A percentile compares a stretch with the other conserved stretches of the same genome.
These are phyloP conservation scores for Chlamydotis undulata DNA, from an alignment of 2,113 vertebrate genomes.

Conservation along the genomic window DNA sequence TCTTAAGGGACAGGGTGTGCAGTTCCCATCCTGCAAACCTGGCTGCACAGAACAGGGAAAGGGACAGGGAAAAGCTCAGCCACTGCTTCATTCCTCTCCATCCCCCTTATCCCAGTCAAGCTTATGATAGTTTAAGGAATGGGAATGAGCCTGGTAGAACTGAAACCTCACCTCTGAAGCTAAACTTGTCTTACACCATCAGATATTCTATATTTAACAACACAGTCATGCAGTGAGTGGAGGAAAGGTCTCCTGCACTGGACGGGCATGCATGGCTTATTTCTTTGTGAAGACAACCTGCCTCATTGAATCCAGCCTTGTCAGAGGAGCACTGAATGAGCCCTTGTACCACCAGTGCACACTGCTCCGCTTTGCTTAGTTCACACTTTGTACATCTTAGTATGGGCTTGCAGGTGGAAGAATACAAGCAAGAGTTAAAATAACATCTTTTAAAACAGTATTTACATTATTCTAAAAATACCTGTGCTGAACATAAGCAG, in stretches of 20 bases:
- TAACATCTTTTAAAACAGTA: background rate
- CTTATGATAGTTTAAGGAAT: background rate
- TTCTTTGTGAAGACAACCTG: background rate
- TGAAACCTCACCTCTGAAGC: background rate
- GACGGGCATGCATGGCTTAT: background rate
- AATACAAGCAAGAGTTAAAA: background rate
- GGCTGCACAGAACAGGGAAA: background rate
- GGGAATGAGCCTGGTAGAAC: background rate
- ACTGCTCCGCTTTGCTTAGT: background rate
- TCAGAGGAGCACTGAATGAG: background rate
- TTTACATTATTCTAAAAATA: slow-evolving; percentile 15
- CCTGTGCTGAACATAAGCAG: background rate
- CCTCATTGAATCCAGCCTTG: background rate
- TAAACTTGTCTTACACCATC: background rate
- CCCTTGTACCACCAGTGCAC: background rate
- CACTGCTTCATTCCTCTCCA: background rate
- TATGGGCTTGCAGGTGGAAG: background rate
- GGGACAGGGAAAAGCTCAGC: background rate
- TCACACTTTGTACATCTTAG: background rate
- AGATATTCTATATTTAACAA: background rate
- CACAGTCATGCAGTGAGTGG: background rate
- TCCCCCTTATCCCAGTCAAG: background rate
- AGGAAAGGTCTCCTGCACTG: background rate
- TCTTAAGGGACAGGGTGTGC: background rate
- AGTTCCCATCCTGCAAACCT: background rate